A percentile compares a stretch with the other conserved stretches of the same genome.
Evolutionary conservation across 1,140 invertebrate species (phyloP).

Genomic region (Ceratosolen fusciceps): DNA sequence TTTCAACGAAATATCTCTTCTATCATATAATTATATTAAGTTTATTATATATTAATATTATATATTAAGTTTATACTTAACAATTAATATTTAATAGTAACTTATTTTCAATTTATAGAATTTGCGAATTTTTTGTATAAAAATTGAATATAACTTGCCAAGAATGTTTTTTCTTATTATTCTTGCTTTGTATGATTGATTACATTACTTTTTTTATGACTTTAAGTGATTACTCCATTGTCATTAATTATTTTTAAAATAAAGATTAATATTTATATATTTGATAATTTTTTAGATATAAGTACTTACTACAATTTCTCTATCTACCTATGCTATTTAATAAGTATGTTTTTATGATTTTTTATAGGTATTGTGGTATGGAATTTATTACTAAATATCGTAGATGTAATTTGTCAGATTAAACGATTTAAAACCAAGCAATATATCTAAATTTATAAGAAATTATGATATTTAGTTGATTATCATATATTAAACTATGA

Average conservation of each 20-base stretch:
- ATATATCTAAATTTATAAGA: too few relatives aligned
- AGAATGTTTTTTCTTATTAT: neutral
- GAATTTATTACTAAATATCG: neutral
- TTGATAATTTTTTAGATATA: neutral
- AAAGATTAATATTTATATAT: neutral
- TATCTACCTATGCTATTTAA: neutral
- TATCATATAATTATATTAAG: neutral
- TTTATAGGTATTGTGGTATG: neutral
- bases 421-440: too few relatives aligned
- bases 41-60: neutral
- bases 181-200: neutral
- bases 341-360: neutral
- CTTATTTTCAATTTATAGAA: neutral
- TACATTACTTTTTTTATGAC: neutral
- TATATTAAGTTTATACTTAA: neutral
- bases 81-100: constrained; percentile 5
- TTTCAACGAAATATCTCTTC: constrained; percentile 18
- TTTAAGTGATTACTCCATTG: constrained; percentile 7
- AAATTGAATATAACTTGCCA: neutral
- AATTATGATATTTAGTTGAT: too few relatives aligned
- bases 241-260: neutral
- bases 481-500: too few relatives aligned
- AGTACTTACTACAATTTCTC: neutral
- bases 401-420: neutral
- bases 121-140: neutral